These are phyloP conservation scores for Eumacrocentrus americanus DNA, from an alignment of 2,888 invertebrate genomes.

Conservation along the genomic window DNA sequence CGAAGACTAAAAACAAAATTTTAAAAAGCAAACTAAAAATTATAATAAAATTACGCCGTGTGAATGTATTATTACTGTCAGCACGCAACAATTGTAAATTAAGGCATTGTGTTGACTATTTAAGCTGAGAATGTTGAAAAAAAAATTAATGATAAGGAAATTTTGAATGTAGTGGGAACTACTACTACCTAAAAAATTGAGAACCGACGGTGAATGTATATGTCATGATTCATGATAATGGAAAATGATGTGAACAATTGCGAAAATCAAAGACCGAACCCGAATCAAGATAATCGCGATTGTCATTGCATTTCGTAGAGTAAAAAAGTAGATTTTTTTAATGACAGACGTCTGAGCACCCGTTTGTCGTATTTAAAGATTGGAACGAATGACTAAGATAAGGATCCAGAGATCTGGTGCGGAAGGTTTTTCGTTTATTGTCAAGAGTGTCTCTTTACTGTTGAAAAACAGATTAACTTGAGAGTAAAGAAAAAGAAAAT, in stretches of 20 bases:
- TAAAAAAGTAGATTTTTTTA: conserved; percentile 20
- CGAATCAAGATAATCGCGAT: background rate
- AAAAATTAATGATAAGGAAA: background rate
- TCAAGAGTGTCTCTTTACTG: background rate
- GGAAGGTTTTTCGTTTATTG: background rate
- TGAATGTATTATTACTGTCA: background rate
- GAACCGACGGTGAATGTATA: background rate
- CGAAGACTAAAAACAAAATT: conserved; percentile 18
- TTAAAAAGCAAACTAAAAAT: background rate
- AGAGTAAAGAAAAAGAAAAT: background rate
- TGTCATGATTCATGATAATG: background rate
- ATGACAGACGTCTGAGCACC: background rate
- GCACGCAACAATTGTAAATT: background rate
- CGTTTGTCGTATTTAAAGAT: conserved; percentile 28
- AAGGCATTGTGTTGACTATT: background rate
- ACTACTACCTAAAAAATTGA: background rate
- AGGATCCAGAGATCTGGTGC: background rate
- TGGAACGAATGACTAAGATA: conserved; percentile 7
- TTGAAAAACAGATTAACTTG: background rate
- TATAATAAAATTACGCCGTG: conserved; percentile 1
- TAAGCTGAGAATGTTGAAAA: background rate
- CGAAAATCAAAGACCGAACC: conserved; percentile 5
- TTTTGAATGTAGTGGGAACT: background rate
- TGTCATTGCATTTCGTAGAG: conserved; percentile 21
- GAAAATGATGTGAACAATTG: background rate